Conservation (phyloP, 2,888 invertebrate genomes). For the Eupithecia abbreviata region DNA sequence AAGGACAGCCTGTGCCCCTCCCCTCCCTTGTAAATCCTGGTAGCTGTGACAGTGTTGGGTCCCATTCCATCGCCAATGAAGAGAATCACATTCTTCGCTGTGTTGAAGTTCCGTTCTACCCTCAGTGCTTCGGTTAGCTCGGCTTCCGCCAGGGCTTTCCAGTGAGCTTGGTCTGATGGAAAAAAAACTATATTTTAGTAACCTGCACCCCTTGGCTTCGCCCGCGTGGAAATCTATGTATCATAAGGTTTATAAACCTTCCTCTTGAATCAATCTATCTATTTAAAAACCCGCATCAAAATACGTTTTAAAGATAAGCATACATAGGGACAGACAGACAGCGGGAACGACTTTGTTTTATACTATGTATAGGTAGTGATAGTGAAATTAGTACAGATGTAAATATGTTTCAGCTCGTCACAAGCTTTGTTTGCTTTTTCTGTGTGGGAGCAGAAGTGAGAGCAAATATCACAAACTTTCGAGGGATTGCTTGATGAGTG, state of each 20-base stretch:
- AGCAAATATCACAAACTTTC: not conserved
- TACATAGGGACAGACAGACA: too few relatives aligned
- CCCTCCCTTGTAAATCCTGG: conserved; percentile 90
- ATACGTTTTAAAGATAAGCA: too few relatives aligned
- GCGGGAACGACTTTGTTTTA: too few relatives aligned
- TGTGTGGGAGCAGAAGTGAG: not conserved
- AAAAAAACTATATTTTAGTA: not conserved
- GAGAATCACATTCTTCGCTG: conserved; percentile 92
- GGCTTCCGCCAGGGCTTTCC: conserved; percentile 75
- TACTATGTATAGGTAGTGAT: too few relatives aligned
- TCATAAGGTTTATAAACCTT: too few relatives aligned
- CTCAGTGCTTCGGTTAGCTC: conserved; percentile 84
- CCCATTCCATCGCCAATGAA: conserved; percentile 98
- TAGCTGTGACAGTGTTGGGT: conserved; percentile 91
- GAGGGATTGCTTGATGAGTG: not conserved
- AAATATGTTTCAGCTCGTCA: not conserved
- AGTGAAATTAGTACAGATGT: not conserved
- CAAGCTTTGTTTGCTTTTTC: not conserved
- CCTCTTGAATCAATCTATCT: too few relatives aligned
- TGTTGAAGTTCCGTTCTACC: conserved; percentile 82
- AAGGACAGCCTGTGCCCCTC: conserved; percentile 89
- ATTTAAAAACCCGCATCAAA: too few relatives aligned
- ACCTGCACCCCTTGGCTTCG: too few relatives aligned
- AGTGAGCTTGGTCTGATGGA: conserved; percentile 67
- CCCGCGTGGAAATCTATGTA: too few relatives aligned